Evolutionary conservation across 2,797 vertebrate species (phyloP).

Genomic region (Tapera naevia): DNA sequence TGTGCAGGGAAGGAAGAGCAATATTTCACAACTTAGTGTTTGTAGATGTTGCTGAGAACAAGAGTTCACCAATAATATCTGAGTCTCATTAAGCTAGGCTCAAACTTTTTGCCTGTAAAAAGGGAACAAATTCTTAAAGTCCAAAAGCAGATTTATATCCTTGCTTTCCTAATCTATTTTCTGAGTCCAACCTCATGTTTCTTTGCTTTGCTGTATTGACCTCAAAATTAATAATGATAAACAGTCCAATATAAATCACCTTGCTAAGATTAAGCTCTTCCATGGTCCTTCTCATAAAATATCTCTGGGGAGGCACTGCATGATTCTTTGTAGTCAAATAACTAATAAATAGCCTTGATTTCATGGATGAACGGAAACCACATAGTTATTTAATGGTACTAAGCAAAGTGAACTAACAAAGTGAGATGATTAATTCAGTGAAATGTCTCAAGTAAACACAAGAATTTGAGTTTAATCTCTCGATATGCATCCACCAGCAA

Average conservation of each 20-base stretch:
- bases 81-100: not conserved
- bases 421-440: not conserved
- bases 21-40: not conserved
- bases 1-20: not conserved
- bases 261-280: not conserved
- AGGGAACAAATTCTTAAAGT: not conserved
- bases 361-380: not conserved
- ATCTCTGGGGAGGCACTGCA: not conserved
- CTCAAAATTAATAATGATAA: not conserved
- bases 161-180: not conserved
- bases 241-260: not conserved
- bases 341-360: not conserved
- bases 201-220: slow-evolving; percentile 6
- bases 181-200: not conserved
- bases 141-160: not conserved
- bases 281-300: not conserved
- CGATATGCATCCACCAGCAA: not conserved
- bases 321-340: not conserved
- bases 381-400: not conserved
- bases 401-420: slow-evolving; percentile 11
- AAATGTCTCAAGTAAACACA: not conserved
- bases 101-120: not conserved
- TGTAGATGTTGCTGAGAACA: not conserved
- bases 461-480: slow-evolving; percentile 7
- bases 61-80: not conserved